Evolutionary conservation across 2,888 invertebrate species (phyloP).

Genomic region (Eretmocerus hayati): DNA sequence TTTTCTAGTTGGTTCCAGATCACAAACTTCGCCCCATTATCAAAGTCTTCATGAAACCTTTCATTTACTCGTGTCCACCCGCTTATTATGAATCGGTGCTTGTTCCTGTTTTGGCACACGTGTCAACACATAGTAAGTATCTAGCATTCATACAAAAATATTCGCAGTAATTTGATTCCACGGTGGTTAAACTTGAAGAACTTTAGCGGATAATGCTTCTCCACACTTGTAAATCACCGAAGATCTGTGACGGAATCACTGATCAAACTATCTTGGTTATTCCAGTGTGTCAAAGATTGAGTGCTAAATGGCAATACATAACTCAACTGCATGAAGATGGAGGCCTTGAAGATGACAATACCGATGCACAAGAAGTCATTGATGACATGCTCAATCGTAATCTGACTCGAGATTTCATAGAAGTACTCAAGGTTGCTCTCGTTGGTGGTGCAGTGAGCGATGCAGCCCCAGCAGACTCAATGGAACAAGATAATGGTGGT

Average conservation of each 20-base stretch:
- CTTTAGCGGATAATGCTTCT: too few relatives aligned
- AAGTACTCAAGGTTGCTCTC: constrained; percentile 69
- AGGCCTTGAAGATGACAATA: constrained; percentile 64
- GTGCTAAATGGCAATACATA: constrained; percentile 73
- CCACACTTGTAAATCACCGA: too few relatives aligned
- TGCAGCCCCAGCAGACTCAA: constrained; percentile 50
- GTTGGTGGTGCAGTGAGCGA: constrained; percentile 62
- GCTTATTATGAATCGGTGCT: constrained; percentile 70
- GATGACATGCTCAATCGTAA: constrained; percentile 81
- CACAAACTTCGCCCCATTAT: constrained; percentile 77
- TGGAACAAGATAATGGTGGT: constrained; percentile 62
- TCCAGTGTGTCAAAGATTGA: constrained; percentile 55
- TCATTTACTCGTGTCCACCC: constrained; percentile 78
- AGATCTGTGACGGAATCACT: too few relatives aligned
- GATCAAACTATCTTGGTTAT: too few relatives aligned
- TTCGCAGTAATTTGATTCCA: too few relatives aligned
- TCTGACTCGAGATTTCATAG: constrained; percentile 81
- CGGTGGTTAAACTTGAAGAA: too few relatives aligned
- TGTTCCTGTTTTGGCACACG: constrained; percentile 69
- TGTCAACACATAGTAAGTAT: constrained; percentile 71
- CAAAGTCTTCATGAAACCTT: constrained; percentile 77
- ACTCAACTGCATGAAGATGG: constrained; percentile 69
- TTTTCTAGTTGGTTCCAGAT: constrained; percentile 65
- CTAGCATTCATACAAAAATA: neutral
- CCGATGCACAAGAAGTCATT: constrained; percentile 73